A percentile compares a stretch with the other conserved stretches of the same genome.
Conservation (phyloP, 2,888 invertebrate species). For the Teleiodes luculella region DNA sequence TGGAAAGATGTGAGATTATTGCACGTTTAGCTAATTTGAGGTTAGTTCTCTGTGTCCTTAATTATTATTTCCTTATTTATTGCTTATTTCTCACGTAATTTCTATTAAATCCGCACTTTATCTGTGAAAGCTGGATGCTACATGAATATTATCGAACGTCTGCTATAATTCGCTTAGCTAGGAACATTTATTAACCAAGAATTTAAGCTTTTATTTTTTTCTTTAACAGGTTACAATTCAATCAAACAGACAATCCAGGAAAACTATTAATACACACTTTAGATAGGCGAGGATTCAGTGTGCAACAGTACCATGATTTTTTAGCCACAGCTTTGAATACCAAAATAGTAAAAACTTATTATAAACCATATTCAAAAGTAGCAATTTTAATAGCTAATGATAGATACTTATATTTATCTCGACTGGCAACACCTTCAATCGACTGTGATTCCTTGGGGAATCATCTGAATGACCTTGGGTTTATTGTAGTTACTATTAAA, state of each 20-base stretch:
- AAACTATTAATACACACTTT: constrained; percentile 55
- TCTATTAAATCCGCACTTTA: too few relatives aligned
- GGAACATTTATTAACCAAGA: too few relatives aligned
- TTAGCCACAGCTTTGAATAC: constrained; percentile 35
- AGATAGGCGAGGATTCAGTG: constrained; percentile 50
- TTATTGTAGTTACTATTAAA: constrained; percentile 53
- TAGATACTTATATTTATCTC: constrained; percentile 56
- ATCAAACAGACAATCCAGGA: constrained; percentile 49
- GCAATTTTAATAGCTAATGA: constrained; percentile 69
- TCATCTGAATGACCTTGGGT: constrained; percentile 55
- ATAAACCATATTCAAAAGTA: constrained; percentile 58
- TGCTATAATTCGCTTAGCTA: too few relatives aligned
- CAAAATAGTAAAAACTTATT: constrained; percentile 49
- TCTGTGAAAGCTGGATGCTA: too few relatives aligned
- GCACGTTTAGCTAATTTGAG: constrained; percentile 52
- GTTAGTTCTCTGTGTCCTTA: constrained; percentile 36
- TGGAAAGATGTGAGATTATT: constrained; percentile 56
- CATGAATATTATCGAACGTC: too few relatives aligned
- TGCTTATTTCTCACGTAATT: too few relatives aligned
- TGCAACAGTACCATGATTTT: constrained; percentile 41
- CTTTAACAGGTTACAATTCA: constrained; percentile 25
- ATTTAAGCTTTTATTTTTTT: background rate
- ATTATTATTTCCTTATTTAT: background rate
- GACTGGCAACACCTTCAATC: constrained; percentile 60
- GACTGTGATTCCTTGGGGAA: constrained; percentile 61